Percentiles rank a stretch among this genome's conserved stretches.
phyloP scores from a whole-genome alignment of 1,140 invertebrate species.

The Drosophila sulfurigaster region DNA sequence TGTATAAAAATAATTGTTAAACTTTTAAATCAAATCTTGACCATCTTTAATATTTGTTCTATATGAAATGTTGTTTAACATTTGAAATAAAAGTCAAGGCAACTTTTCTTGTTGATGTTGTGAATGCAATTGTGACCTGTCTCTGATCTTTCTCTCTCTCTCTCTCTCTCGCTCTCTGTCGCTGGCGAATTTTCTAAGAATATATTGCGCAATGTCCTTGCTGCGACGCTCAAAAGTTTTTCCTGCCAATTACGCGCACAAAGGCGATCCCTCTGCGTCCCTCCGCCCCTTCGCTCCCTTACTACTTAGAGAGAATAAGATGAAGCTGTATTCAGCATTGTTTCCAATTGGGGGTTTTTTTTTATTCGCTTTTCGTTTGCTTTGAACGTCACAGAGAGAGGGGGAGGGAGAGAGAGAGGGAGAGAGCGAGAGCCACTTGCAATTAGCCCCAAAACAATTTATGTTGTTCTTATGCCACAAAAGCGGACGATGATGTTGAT shows the following conservation, averaged over 20 bases:
- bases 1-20: too few species aligned
- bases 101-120: too few species aligned
- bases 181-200: background rate
- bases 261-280: constrained; percentile 25
- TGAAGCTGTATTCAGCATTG: constrained; percentile 18
- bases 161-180: too few species aligned
- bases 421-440: constrained; percentile 57
- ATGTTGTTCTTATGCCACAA: constrained; percentile 57
- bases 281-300: background rate
- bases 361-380: background rate
- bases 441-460: constrained; percentile 74
- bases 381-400: constrained; percentile 2
- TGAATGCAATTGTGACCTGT: background rate
- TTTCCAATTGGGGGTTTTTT: constrained; percentile 12
- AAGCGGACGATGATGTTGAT: constrained; percentile 21
- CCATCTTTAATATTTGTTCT: too few species aligned
- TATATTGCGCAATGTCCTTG: background rate
- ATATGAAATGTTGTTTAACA: too few species aligned
- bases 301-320: constrained; percentile 10
- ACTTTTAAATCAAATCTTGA: too few species aligned
- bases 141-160: constrained; percentile 4
- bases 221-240: constrained; percentile 26
- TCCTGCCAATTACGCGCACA: constrained; percentile 69
- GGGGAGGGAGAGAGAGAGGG: background rate
- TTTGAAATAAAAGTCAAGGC: too few species aligned